Evolutionary conservation across 37 sponge, comb jelly and placozoan species (phyloP).

Genomic region (Spongia lamella): DNA sequence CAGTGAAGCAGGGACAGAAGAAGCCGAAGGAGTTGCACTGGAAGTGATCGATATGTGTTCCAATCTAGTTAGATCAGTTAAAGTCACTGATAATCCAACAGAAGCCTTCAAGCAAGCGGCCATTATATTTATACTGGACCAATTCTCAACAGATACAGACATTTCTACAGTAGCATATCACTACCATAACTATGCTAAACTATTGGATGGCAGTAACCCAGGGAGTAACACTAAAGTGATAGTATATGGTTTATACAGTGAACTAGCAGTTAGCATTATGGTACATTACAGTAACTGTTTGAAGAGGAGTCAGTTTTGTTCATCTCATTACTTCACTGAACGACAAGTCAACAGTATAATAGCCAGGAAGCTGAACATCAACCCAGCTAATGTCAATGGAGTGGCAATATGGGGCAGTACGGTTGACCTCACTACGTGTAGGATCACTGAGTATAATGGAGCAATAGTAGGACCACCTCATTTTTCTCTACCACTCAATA

Average conservation of each 20-base stretch:
- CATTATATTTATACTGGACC: constrained; percentile 48
- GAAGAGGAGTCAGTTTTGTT: constrained; percentile 10
- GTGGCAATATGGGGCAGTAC: constrained; percentile 32
- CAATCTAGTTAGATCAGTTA: constrained; percentile 35
- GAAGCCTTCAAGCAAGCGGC: constrained; percentile 55
- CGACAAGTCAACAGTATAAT: constrained; percentile 54
- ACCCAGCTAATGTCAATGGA: constrained; percentile 35
- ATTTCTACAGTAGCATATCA: neutral
- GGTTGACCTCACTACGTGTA: constrained; percentile 1
- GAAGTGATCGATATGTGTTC: constrained; percentile 72
- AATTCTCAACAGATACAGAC: neutral
- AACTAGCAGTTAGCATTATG: constrained; percentile 49
- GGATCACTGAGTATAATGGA: constrained; percentile 33
- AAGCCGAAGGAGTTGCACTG: constrained; percentile 57
- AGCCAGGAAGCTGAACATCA: constrained; percentile 44
- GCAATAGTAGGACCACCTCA: constrained; percentile 60
- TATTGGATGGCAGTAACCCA: constrained; percentile 40
- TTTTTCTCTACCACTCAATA: constrained; percentile 42
- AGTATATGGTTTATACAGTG: constrained; percentile 44
- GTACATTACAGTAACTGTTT: constrained; percentile 31
- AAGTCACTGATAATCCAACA: neutral
- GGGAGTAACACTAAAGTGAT: constrained; percentile 48
- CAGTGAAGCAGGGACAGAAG: neutral
- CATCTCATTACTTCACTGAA: constrained; percentile 33
- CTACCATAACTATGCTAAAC: constrained; percentile 54